These are phyloP conservation scores for Palythoa grandis DNA, from an alignment of 92 coral and sea anemone genomes.

Conservation along the genomic window DNA sequence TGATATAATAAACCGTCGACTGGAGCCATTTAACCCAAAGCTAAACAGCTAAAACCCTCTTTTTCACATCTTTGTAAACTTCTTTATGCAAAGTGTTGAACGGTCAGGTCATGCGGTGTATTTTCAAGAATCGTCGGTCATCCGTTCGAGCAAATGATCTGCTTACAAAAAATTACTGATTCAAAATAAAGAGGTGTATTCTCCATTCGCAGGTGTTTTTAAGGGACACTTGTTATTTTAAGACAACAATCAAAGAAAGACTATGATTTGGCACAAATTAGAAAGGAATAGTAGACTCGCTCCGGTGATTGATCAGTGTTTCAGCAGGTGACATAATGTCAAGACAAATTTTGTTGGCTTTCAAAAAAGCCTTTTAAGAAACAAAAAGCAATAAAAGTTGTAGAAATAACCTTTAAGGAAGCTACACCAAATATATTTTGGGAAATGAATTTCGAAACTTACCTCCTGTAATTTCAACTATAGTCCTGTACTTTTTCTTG, in stretches of 20 bases:
- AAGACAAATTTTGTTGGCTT: not conserved
- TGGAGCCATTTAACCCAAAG: too few relatives aligned
- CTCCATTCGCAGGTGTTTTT: not conserved
- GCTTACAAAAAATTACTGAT: not conserved
- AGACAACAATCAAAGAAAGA: not conserved
- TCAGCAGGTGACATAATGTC: not conserved
- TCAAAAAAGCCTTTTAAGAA: not conserved
- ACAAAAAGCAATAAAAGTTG: not conserved
- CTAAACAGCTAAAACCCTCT: not conserved
- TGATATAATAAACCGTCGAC: too few relatives aligned
- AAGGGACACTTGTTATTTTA: not conserved
- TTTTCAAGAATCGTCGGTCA: not conserved
- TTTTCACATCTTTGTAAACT: not conserved
- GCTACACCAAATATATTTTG: not conserved
- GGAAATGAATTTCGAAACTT: not conserved
- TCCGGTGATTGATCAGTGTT: not conserved
- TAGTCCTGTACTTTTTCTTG: not conserved
- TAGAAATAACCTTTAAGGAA: not conserved
- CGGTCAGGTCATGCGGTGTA: not conserved
- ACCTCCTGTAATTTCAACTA: not conserved
- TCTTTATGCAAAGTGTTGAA: not conserved
- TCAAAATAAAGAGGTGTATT: not conserved
- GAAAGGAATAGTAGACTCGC: not conserved
- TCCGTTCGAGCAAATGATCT: not conserved
- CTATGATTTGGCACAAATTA: not conserved